These are phyloP conservation scores for Thymelicus lineola DNA, from an alignment of 2,888 invertebrate genomes.

Conservation along the genomic window DNA sequence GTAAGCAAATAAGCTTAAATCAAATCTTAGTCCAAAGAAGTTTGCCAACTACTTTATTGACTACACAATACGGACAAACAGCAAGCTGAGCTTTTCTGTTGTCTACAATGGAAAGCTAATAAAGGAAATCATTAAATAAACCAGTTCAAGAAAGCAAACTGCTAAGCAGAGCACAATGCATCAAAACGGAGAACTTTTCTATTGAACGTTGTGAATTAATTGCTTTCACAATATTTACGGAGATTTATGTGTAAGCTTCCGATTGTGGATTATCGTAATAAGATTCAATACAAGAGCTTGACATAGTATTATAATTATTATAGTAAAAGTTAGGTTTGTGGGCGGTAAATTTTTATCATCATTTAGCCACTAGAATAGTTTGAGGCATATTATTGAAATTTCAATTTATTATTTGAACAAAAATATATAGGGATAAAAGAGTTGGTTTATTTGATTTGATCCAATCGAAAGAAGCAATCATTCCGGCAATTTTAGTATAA, in stretches of 20 bases:
- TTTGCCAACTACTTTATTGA: conserved; percentile 36
- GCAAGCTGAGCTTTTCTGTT: conserved; percentile 57
- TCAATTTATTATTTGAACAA: too few species aligned
- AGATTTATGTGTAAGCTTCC: conserved; percentile 14
- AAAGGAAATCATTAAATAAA: conserved; percentile 78
- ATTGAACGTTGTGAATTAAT: conserved; percentile 80
- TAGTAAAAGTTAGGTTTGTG: neutral
- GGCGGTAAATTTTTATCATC: neutral
- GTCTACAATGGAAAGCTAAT: conserved; percentile 74
- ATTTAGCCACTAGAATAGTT: too few species aligned
- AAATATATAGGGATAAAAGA: too few species aligned
- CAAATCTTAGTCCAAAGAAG: conserved; percentile 21
- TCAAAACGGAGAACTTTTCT: conserved; percentile 77
- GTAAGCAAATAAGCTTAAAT: conserved; percentile 15
- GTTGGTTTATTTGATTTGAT: too few species aligned
- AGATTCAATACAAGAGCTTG: neutral
- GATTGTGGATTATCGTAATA: neutral
- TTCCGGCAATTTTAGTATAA: too few species aligned
- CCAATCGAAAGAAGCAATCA: too few species aligned
- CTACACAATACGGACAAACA: conserved; percentile 48
- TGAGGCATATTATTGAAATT: too few species aligned
- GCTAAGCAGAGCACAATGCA: conserved; percentile 76
- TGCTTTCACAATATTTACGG: conserved; percentile 54
- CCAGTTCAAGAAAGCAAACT: conserved; percentile 73
- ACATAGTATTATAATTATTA: too few species aligned